Conservation (phyloP, 2,888 invertebrate species). For the Tetragonula carbonaria region DNA sequence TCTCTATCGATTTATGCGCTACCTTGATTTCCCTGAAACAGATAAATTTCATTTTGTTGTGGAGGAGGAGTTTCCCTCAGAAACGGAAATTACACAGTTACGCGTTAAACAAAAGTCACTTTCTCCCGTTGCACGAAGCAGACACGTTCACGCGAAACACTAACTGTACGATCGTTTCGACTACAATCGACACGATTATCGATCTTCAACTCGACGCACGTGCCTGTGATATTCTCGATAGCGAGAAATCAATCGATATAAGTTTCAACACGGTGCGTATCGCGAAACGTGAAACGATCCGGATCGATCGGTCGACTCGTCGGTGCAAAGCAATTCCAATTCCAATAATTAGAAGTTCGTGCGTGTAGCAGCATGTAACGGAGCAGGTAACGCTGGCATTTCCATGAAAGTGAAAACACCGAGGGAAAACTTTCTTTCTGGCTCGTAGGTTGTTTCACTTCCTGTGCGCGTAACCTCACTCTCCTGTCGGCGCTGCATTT, state of each 20-base stretch:
- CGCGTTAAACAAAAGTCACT: conserved; percentile 42
- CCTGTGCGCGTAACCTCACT: conserved; percentile 83
- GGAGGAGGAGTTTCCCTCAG: background rate
- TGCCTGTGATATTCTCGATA: background rate
- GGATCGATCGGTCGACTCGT: conserved; percentile 33
- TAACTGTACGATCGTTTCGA: background rate
- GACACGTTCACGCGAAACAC: background rate
- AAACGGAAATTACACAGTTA: background rate
- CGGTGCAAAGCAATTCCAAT: conserved; percentile 62
- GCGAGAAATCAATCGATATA: conserved; percentile 19
- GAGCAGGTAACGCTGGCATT: conserved; percentile 73
- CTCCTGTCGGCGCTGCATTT: conserved; percentile 76
- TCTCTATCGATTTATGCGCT: conserved; percentile 25
- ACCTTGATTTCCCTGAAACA: conserved; percentile 52
- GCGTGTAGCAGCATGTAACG: conserved; percentile 72
- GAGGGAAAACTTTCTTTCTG: conserved; percentile 84
- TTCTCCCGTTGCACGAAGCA: conserved; percentile 48
- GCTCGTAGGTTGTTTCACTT: conserved; percentile 82
- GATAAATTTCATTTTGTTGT: background rate
- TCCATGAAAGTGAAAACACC: conserved; percentile 84
- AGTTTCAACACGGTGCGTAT: conserved; percentile 6
- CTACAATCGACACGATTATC: background rate
- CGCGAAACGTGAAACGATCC: background rate
- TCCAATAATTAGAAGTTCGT: conserved; percentile 74
- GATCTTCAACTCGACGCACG: background rate